Evolutionary conservation across 2,888 invertebrate genomes (phyloP), one percentile per base, ranked within the genome.

Genomic region (Lycaena phlaeas): DNA sequence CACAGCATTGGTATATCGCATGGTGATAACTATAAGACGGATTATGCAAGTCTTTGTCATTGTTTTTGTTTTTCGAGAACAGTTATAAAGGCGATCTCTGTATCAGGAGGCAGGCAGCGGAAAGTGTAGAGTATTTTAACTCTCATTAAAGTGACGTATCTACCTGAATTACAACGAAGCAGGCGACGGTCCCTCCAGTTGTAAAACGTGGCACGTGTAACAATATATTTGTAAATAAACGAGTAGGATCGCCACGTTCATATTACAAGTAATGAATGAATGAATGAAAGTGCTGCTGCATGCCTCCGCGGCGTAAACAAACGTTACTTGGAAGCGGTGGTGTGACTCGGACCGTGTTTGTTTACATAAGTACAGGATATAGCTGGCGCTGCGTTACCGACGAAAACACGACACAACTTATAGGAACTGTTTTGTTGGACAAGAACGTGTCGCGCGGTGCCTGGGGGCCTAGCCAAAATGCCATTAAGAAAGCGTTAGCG

Each of bases 341-440:
- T 31, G 42, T 36, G 47, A 40, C 37, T 38, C 17, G 27, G n/a
- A n/a, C 30, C 26, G 26, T 30, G 14, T 41, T 45, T 52, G 49
- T 50, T 49, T 51, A 56, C 51, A 39, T 42, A 44, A 41, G 27
- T 48, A 25, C 72, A 91, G 92, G 91, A 66, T 92, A 93, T 90
- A 93, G 93, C 63, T 89, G 92, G 12, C 11, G 4, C 77, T 14
- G 36, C 14, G 7, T 22, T 22, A 22, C 22, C 22, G 22, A 9
- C 25, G 2, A n/a, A n/a, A n/a, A n/a, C 12, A 26, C 26, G 36
- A 14, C 14, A 17, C 25, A 9, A 12, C 10, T 40, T 28, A 18
- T 12, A 6, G 17, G 38, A 39, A 39, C 11, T 40, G 17, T 40
- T 40, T 40, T 34, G 40, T 26, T 17, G n/a, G n/a, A n/a, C n/a